These are phyloP conservation scores for Holocentrus rufus DNA, from an alignment of 2,797 vertebrate genomes.

Conservation along the genomic window DNA sequence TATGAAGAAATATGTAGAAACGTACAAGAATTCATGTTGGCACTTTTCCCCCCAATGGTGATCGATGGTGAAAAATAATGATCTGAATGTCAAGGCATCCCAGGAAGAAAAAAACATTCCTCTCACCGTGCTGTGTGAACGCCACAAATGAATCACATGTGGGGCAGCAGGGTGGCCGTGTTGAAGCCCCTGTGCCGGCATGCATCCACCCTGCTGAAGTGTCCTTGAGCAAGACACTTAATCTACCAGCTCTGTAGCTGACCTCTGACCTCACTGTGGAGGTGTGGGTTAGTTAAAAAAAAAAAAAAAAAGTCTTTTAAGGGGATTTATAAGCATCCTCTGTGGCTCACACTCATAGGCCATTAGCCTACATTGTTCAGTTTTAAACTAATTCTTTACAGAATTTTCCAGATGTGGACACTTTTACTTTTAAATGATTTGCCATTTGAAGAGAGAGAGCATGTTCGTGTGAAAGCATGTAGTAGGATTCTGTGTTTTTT, in stretches of 20 bases:
- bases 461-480: constrained; percentile 71
- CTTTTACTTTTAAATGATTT: constrained; percentile 13
- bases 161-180: neutral
- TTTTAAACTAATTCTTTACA: neutral
- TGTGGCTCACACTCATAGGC: neutral
- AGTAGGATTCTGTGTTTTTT: constrained; percentile 2
- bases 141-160: neutral
- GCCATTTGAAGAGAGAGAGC: constrained; percentile 49
- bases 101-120: constrained; percentile 28
- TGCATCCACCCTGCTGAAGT: neutral
- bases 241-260: neutral
- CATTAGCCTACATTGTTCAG: neutral
- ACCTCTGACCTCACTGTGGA: neutral
- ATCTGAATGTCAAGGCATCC: constrained; percentile 5
- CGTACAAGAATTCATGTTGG: neutral
- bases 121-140: constrained; percentile 10
- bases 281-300: neutral
- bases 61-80: constrained; percentile 18
- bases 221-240: neutral
- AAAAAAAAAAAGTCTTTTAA: neutral
- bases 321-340: neutral
- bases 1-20: neutral
- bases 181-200: neutral
- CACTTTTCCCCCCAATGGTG: neutral
- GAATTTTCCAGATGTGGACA: neutral